Conservation (phyloP, 2,113 vertebrate genomes). For the Oriolus oriolus region DNA sequence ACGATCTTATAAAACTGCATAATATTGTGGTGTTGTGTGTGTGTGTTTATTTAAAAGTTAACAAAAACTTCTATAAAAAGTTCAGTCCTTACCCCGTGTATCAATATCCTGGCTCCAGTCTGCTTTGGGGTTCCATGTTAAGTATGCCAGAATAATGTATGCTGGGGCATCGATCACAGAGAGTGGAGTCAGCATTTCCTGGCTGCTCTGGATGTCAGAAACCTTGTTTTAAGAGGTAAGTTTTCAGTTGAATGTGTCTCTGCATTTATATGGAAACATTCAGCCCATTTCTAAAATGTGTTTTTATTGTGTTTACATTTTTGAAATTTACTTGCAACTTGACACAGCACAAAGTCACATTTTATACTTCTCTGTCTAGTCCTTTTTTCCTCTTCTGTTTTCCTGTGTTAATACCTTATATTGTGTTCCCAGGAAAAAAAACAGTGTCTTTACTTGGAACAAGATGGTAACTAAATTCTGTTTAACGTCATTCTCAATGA, state of each 20-base stretch:
- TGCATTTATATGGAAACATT: background rate
- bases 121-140: constrained; percentile 64
- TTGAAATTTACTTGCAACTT: background rate
- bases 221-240: constrained; percentile 68
- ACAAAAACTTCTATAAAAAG: background rate
- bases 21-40: constrained; percentile 70
- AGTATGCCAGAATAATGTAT: constrained; percentile 41
- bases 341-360: background rate
- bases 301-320: background rate
- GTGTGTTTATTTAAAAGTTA: constrained; percentile 35
- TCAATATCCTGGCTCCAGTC: constrained; percentile 66
- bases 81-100: constrained; percentile 52
- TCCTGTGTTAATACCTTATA: background rate
- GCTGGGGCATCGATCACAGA: constrained; percentile 57
- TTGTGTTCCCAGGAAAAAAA: background rate
- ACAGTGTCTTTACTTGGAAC: background rate
- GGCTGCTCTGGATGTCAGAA: constrained; percentile 77
- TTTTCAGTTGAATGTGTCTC: constrained; percentile 34
- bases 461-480: background rate
- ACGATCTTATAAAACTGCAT: constrained; percentile 72
- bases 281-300: background rate
- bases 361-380: background rate
- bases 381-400: background rate
- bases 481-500: background rate
- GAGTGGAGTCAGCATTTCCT: constrained; percentile 74